These are phyloP conservation scores for Cuculus canorus DNA, from an alignment of 2,797 vertebrate species.

Conservation along the genomic window DNA sequence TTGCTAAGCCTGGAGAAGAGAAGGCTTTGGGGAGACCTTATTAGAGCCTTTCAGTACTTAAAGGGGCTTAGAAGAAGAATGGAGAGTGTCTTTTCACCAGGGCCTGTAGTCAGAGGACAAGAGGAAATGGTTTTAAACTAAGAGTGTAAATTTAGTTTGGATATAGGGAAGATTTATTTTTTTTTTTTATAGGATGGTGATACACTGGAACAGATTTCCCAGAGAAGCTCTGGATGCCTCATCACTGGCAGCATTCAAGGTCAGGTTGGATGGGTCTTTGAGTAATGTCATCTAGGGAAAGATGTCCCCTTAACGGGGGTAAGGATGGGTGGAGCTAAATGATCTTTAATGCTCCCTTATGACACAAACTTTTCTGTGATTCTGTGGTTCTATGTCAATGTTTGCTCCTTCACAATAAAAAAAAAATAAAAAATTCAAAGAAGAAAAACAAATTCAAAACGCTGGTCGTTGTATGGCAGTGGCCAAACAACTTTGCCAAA, in stretches of 20 bases:
- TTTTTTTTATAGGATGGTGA: fast-evolving
- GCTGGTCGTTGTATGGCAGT: neutral
- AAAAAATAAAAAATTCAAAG: neutral
- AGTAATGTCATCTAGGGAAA: neutral
- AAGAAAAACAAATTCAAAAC: neutral
- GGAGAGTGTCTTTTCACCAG: neutral
- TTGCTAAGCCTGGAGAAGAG: neutral
- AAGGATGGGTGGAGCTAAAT: neutral
- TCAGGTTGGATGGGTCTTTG: neutral
- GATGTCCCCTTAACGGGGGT: neutral
- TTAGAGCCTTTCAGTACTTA: neutral
- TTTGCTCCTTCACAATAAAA: neutral
- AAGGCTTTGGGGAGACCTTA: neutral
- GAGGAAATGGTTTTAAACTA: neutral
- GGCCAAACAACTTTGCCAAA: neutral
- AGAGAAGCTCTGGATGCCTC: neutral
- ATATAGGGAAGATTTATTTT: neutral
- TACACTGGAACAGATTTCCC: neutral
- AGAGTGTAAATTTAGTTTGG: neutral
- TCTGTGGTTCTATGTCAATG: neutral
- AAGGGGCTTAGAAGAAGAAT: neutral
- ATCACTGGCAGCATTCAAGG: neutral
- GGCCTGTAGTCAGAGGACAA: neutral
- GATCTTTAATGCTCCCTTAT: neutral
- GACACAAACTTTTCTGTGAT: neutral